These are phyloP conservation scores for Mercenaria mercenaria DNA, from an alignment of 1,140 invertebrate genomes.

Conservation along the genomic window DNA sequence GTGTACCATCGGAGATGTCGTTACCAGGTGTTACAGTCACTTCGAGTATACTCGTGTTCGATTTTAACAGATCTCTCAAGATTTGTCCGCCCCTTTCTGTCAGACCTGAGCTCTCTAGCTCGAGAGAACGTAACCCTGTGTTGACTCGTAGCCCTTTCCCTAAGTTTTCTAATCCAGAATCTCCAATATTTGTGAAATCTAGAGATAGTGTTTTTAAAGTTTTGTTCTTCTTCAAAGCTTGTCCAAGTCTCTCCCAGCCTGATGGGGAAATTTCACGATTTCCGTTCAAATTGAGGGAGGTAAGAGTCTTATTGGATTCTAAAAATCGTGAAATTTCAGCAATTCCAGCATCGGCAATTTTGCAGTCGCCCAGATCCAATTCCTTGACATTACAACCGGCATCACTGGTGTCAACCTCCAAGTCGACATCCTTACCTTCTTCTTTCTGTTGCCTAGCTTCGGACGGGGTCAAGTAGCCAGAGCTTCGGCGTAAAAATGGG, in stretches of 20 bases:
- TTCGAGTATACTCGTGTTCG: constrained; percentile 75
- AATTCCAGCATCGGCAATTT: constrained; percentile 63
- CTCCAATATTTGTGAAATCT: constrained; percentile 72
- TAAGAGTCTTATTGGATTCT: constrained; percentile 64
- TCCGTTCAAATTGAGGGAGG: constrained; percentile 72
- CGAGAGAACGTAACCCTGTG: constrained; percentile 65
- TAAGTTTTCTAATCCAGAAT: constrained; percentile 71
- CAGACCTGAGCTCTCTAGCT: constrained; percentile 72
- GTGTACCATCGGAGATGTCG: constrained; percentile 65
- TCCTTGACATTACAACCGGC: constrained; percentile 62
- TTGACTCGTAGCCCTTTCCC: constrained; percentile 71
- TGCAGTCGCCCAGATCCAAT: constrained; percentile 67
- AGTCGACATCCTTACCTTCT: constrained; percentile 32
- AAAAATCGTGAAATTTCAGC: constrained; percentile 59
- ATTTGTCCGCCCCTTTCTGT: constrained; percentile 68
- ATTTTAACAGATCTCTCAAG: constrained; percentile 73
- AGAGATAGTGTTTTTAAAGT: constrained; percentile 71
- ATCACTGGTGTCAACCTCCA: not conserved
- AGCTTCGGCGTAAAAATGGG: constrained; percentile 33
- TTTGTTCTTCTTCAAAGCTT: constrained; percentile 74
- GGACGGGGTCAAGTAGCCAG: constrained; percentile 43
- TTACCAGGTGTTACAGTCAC: constrained; percentile 75
- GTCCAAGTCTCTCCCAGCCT: constrained; percentile 74
- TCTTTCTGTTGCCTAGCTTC: constrained; percentile 10
- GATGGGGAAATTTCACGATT: constrained; percentile 64